Evolutionary conservation across 2,888 invertebrate genomes (phyloP).

Genomic region (Himalopsyche japonica): DNA sequence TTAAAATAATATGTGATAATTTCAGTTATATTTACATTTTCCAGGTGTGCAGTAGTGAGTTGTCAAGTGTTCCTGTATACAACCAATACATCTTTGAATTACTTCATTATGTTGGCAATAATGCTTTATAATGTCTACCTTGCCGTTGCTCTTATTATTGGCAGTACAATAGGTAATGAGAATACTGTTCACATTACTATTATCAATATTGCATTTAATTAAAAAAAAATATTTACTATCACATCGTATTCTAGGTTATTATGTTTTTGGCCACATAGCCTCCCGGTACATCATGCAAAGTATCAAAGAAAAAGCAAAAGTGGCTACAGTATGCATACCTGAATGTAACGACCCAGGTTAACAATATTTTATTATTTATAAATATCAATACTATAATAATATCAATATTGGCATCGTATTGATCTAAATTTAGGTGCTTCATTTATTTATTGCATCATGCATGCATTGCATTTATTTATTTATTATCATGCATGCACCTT

Average conservation of each 20-base stretch:
- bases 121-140: constrained; percentile 75
- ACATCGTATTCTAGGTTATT: constrained; percentile 50
- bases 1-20: no score
- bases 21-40: not conserved
- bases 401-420: not conserved
- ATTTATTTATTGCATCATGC: no score
- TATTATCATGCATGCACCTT: no score
- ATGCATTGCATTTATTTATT: no score
- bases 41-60: constrained; percentile 51
- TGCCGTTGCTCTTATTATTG: constrained; percentile 65
- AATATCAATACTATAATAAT: not conserved
- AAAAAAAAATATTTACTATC: not conserved
- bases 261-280: constrained; percentile 55
- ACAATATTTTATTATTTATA: not conserved
- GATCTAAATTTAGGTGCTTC: no score
- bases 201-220: no score
- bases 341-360: constrained; percentile 52
- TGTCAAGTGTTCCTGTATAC: constrained; percentile 58
- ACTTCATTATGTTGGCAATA: constrained; percentile 73
- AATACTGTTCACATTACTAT: not conserved
- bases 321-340: constrained; percentile 50
- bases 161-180: constrained; percentile 62
- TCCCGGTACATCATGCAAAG: constrained; percentile 56
- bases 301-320: constrained; percentile 50
- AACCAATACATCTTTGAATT: constrained; percentile 64